phyloP scores from a whole-genome alignment of 2,888 invertebrate species.

The Horisme vitalbata region DNA sequence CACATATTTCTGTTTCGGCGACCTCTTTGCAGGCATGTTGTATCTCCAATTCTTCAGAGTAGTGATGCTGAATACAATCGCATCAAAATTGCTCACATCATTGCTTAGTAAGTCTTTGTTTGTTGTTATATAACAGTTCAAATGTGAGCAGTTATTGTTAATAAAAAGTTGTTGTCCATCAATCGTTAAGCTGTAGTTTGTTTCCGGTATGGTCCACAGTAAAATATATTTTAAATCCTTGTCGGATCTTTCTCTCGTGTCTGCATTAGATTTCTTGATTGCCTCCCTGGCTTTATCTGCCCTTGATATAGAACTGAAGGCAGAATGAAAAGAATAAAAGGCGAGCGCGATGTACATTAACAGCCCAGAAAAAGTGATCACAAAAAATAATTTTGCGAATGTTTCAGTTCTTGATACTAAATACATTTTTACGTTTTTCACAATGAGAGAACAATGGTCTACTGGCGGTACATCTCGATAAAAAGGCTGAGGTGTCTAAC shows the following conservation, averaged over 20 bases:
- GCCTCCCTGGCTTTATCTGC: slow-evolving; percentile 33
- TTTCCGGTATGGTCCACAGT: slow-evolving; percentile 47
- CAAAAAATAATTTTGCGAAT: slow-evolving; percentile 63
- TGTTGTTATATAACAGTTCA: slow-evolving; percentile 62
- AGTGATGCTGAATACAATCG: slow-evolving; percentile 57
- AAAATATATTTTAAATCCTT: slow-evolving; percentile 57
- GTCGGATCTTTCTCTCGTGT: slow-evolving; percentile 24
- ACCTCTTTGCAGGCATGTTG: slow-evolving; percentile 47
- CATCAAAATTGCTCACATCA: slow-evolving; percentile 57
- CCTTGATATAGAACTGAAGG: slow-evolving; percentile 42
- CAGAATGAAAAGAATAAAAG: slow-evolving; percentile 61
- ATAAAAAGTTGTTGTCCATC: slow-evolving; percentile 52
- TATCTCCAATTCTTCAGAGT: slow-evolving; percentile 39
- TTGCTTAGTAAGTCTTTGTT: slow-evolving; percentile 46
- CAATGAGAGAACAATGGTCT: slow-evolving; percentile 40
- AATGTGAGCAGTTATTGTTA: slow-evolving; percentile 48
- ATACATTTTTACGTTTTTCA: slow-evolving; percentile 44
- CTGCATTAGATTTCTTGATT: slow-evolving; percentile 12
- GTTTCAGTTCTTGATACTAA: slow-evolving; percentile 50
- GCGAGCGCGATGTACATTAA: slow-evolving; percentile 57
- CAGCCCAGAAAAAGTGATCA: slow-evolving; percentile 59
- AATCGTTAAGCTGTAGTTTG: slow-evolving; percentile 28
- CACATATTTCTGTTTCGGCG: slow-evolving; percentile 59
- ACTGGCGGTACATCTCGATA: slow-evolving; percentile 41
- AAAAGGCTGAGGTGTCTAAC: slow-evolving; percentile 42